These are phyloP conservation scores for Alloplasta piceator DNA, from an alignment of 2,888 invertebrate genomes.

Conservation along the genomic window DNA sequence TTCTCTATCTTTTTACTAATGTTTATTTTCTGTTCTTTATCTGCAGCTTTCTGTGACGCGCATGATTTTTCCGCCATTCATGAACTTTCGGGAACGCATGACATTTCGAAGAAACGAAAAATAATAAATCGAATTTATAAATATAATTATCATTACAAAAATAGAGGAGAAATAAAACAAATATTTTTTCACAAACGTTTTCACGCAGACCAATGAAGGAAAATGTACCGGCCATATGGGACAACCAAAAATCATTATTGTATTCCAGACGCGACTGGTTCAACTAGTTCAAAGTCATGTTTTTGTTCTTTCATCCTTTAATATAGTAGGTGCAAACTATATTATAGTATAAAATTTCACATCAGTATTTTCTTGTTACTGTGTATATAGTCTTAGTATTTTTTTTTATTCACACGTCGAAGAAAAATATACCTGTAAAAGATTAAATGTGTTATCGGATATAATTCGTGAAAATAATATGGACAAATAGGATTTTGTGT, in stretches of 20 bases:
- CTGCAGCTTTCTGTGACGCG: conserved; percentile 44
- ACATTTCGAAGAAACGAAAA: conserved; percentile 28
- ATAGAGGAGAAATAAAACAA: conserved; percentile 5
- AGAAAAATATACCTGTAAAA: conserved; percentile 19
- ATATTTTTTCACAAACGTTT: conserved; percentile 56
- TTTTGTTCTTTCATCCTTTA: conserved; percentile 6
- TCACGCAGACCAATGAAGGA: conserved; percentile 71
- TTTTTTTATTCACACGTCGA: conserved; percentile 20
- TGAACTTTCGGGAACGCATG: conserved; percentile 19
- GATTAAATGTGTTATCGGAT: background rate
- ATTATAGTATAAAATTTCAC: conserved; percentile 23
- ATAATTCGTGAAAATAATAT: background rate
- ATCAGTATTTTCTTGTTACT: conserved; percentile 44
- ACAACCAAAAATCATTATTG: conserved; percentile 50
- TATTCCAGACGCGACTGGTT: conserved; percentile 55
- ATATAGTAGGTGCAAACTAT: conserved; percentile 12
- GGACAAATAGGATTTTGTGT: background rate
- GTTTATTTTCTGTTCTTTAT: conserved; percentile 23
- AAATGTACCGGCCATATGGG: conserved; percentile 68
- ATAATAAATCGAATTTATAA: conserved; percentile 22
- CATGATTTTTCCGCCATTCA: conserved; percentile 37
- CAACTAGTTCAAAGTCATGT: conserved; percentile 41
- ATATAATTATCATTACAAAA: conserved; percentile 39
- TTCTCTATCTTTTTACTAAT: background rate
- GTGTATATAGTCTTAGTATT: conserved; percentile 31